phyloP scores from a whole-genome alignment of 1,140 invertebrate species.

The Drosophila arizonae region DNA sequence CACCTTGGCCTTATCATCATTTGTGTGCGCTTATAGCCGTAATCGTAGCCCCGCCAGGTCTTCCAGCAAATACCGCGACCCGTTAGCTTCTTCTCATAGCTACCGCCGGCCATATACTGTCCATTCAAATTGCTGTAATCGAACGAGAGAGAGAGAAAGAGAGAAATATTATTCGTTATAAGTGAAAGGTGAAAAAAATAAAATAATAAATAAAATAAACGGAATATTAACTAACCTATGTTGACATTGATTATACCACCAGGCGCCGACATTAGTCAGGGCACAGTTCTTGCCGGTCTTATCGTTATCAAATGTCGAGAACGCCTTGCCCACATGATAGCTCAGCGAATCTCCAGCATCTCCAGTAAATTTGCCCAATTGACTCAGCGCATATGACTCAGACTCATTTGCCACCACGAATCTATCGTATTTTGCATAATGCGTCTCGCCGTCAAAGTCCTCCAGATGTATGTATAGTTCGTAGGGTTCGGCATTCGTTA shows the following conservation, averaged over 20 bases:
- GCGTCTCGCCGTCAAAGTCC: slow-evolving; percentile 84
- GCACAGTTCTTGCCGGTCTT: slow-evolving; percentile 87
- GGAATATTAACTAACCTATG: slow-evolving; percentile 48
- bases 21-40: slow-evolving; percentile 62
- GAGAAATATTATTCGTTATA: background rate
- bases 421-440: slow-evolving; percentile 86
- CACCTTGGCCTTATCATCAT: slow-evolving; percentile 74
- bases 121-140: slow-evolving; percentile 60
- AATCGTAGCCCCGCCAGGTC: slow-evolving; percentile 67
- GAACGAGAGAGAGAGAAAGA: background rate
- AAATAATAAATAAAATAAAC: background rate
- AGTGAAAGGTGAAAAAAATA: background rate
- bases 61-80: slow-evolving; percentile 69
- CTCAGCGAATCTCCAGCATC: slow-evolving; percentile 61
- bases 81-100: slow-evolving; percentile 55
- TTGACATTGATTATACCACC: slow-evolving; percentile 86
- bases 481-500: slow-evolving; percentile 85
- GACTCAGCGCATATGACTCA: slow-evolving; percentile 86
- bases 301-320: slow-evolving; percentile 83
- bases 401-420: slow-evolving; percentile 87
- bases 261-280: slow-evolving; percentile 85
- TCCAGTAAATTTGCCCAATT: slow-evolving; percentile 84
- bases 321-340: slow-evolving; percentile 57
- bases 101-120: slow-evolving; percentile 56
- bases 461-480: slow-evolving; percentile 87